Conservation (phyloP, 2,888 invertebrate species). For the Torymus aiolomorphi region DNA sequence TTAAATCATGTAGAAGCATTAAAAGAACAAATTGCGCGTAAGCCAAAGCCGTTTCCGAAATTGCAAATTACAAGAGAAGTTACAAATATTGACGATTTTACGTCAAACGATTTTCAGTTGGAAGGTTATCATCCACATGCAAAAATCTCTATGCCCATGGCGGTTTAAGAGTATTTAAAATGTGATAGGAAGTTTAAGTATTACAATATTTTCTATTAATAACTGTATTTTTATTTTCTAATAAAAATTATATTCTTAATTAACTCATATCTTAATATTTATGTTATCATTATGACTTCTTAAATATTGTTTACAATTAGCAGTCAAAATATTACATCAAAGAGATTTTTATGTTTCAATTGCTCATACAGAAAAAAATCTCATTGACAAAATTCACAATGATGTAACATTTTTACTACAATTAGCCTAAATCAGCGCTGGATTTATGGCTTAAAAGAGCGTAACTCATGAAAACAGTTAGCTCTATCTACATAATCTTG, state of each 20-base stretch:
- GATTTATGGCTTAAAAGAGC: constrained; percentile 48
- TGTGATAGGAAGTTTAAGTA: constrained; percentile 37
- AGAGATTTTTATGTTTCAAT: constrained; percentile 46
- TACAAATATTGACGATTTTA: constrained; percentile 90
- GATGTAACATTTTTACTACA: constrained; percentile 52
- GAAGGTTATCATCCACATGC: constrained; percentile 91
- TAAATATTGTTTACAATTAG: constrained; percentile 55
- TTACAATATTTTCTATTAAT: constrained; percentile 59
- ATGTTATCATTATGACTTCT: constrained; percentile 57
- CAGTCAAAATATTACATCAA: constrained; percentile 56
- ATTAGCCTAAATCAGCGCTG: constrained; percentile 52
- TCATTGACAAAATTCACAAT: constrained; percentile 34
- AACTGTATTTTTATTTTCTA: constrained; percentile 69
- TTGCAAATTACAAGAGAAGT: constrained; percentile 86
- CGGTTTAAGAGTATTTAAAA: constrained; percentile 78
- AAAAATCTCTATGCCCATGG: constrained; percentile 95
- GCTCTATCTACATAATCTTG: constrained; percentile 25
- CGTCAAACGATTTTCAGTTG: constrained; percentile 89
- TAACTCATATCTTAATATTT: constrained; percentile 66
- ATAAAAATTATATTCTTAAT: constrained; percentile 71
- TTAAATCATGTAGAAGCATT: constrained; percentile 91
- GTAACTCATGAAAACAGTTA: constrained; percentile 42
- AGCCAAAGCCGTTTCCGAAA: constrained; percentile 89
- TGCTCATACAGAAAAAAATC: constrained; percentile 34
- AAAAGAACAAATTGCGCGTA: constrained; percentile 86